These are phyloP conservation scores for Ptychobarbus kaznakovi DNA, from an alignment of 2,797 vertebrate genomes.

Conservation along the genomic window DNA sequence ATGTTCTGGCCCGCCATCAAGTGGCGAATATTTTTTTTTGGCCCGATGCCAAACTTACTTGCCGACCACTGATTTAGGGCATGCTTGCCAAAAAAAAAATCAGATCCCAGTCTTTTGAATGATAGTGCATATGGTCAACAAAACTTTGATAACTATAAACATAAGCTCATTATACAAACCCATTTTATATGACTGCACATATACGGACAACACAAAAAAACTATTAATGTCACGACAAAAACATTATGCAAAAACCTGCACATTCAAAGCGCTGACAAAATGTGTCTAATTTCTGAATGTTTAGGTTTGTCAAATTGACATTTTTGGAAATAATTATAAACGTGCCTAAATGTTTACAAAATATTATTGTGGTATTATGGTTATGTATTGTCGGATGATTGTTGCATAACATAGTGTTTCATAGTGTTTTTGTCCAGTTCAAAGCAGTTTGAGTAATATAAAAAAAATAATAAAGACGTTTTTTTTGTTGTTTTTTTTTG, in stretches of 20 bases:
- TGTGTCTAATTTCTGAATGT: background rate
- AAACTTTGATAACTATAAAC: background rate
- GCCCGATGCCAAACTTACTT: no score
- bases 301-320: background rate
- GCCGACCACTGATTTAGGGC: no score
- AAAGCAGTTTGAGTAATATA: background rate
- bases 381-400: background rate
- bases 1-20: no score
- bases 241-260: background rate
- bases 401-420: background rate
- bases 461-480: no score
- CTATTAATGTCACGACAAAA: background rate
- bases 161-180: background rate
- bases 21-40: no score
- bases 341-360: background rate
- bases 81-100: background rate
- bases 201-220: background rate
- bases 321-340: background rate
- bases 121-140: no score
- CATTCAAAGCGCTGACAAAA: background rate
- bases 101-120: background rate
- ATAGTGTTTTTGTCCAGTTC: background rate
- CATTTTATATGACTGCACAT: background rate
- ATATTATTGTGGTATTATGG: background rate
- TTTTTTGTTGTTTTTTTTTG: background rate